phyloP scores from a whole-genome alignment of 2,888 invertebrate genomes.

The Andrena praecox region DNA sequence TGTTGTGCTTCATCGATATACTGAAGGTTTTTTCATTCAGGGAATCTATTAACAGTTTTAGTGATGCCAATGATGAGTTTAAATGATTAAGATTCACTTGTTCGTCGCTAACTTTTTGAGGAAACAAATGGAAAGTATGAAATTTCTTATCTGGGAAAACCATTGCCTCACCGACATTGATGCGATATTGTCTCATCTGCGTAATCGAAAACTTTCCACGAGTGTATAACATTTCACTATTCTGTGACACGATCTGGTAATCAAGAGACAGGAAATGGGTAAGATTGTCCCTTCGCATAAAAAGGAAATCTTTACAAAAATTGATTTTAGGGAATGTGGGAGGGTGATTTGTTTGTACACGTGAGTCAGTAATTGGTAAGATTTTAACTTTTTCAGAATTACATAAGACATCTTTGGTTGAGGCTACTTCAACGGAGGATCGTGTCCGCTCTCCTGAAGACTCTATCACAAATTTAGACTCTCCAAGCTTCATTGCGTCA shows the following conservation, averaged over 20 bases:
- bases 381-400: not conserved
- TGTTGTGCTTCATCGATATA: not conserved
- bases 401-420: not conserved
- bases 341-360: not conserved
- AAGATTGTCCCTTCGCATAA: not conserved
- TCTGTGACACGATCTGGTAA: not conserved
- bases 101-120: not conserved
- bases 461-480: not conserved
- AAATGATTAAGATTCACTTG: not conserved
- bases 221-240: not conserved
- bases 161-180: slow-evolving; percentile 6
- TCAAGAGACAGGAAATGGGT: not conserved
- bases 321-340: not conserved
- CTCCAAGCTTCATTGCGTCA: not conserved
- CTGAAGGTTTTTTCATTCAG: slow-evolving; percentile 2
- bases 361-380: not conserved
- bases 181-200: not conserved
- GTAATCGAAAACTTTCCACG: not conserved
- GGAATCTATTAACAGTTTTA: not conserved
- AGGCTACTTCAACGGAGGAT: not conserved
- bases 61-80: not conserved
- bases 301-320: not conserved
- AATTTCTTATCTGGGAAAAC: slow-evolving; percentile 12
- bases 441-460: not conserved
- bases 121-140: not conserved